Conservation (phyloP, 2,113 vertebrate genomes). For the Notiomystis cincta region DNA sequence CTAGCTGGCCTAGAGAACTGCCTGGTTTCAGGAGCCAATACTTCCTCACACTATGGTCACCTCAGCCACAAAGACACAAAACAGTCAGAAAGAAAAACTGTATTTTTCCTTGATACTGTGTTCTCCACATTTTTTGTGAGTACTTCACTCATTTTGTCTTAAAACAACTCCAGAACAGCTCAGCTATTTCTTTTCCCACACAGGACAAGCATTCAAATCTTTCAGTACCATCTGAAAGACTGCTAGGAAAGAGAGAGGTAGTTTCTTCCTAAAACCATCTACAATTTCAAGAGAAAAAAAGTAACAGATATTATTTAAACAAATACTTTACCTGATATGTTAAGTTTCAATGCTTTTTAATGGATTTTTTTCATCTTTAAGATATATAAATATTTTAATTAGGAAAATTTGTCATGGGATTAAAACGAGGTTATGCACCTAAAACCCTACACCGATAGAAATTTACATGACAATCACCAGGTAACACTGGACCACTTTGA, state of each 20-base stretch:
- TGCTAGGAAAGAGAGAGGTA: rapidly evolving
- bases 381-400: not conserved
- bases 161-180: not conserved
- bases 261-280: not conserved
- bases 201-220: not conserved
- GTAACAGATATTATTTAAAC: not conserved
- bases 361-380: not conserved
- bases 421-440: not conserved
- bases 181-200: not conserved
- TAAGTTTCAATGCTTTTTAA: not conserved
- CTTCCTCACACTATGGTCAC: not conserved
- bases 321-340: not conserved
- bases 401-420: not conserved
- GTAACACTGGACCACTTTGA: not conserved
- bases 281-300: not conserved
- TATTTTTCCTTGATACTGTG: not conserved
- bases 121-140: not conserved
- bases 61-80: not conserved
- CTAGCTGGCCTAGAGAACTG: not conserved
- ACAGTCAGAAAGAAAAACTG: not conserved
- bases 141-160: not conserved
- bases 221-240: not conserved
- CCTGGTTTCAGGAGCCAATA: not conserved
- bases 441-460: not conserved
- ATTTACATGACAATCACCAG: not conserved